Evolutionary conservation across 2,797 vertebrate species (phyloP), one percentile per base, ranked within the genome.

Genomic region (Threskiornis aethiopicus): DNA sequence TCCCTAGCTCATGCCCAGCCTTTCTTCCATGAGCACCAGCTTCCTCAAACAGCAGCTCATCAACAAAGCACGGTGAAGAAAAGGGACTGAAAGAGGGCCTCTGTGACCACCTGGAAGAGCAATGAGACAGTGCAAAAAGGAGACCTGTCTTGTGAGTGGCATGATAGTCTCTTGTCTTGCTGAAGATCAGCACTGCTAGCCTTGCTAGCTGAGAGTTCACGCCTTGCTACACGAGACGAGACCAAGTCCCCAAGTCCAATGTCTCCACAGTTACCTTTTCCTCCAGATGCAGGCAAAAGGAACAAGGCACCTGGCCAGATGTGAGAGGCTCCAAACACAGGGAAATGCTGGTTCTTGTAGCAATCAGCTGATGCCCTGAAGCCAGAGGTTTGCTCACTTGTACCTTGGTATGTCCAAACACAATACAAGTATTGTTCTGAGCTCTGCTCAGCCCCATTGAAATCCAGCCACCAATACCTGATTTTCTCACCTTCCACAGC

Each of bases 311-410:
- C 51, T 8, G 2, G 84, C 73, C 85, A 89, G 72, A 29, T 42
- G 2, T 89, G 71, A 80, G 93, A 93, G 80, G 82, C 64, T 93
- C 54, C 77, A 42, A 89, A 90, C 7, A 25, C 31, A 52, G 80
- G 84, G 76, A 96, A 96, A 84, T 93, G 85, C 71, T 88, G 77
- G 66, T 82, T 95, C 83, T 90, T 96, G 92, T 64, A 95, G 84
- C 83, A 85, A 84, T 77, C 94, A 96, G 92, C 85, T 95, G 97
- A 96, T 96, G 94, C 96, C 94, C 94, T 75, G 83, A 70, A 95
- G 94, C 91, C 70, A 95, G 85, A 90, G 82, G 93, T 91, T 93
- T 92, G 79, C 91, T 94, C 69, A 67, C 67, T 96, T 78, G 66
- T 80, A 83, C 70, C 41, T 90, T 71, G 77, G 82, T 91, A 62